A percentile compares a stretch with the other conserved stretches of the same genome.
Evolutionary conservation across 2,797 vertebrate genomes (phyloP).

Genomic region (Threskiornis aethiopicus): DNA sequence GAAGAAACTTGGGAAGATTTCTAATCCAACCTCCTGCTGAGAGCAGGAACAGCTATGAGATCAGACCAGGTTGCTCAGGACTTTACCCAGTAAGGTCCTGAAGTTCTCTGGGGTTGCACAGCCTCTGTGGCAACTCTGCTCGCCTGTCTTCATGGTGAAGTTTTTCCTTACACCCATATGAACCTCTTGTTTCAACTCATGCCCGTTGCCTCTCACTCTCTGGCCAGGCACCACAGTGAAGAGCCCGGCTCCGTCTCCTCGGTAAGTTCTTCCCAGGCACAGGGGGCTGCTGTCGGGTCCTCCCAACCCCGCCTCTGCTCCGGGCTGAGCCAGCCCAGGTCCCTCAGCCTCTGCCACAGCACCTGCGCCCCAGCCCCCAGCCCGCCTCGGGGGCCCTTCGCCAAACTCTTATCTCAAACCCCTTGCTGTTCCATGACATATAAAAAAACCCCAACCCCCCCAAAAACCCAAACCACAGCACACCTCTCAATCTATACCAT

Average conservation of each 20-base stretch:
- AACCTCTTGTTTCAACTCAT: background rate
- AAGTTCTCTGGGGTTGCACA: background rate
- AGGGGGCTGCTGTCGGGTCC: background rate
- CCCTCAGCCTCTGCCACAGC: background rate
- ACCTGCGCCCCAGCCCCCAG: rapidly evolving
- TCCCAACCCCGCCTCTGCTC: background rate
- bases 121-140: background rate
- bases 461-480: background rate
- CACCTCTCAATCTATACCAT: background rate
- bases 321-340: background rate
- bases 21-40: background rate
- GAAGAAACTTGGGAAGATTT: background rate
- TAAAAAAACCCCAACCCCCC: rapidly evolving
- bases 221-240: rapidly evolving
- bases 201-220: background rate
- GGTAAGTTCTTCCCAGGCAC: background rate
- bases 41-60: background rate
- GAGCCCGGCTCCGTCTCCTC: background rate
- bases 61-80: background rate
- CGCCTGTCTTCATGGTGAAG: rapidly evolving
- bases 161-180: background rate
- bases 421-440: background rate
- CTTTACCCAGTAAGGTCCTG: background rate
- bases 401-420: background rate
- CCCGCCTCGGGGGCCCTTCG: rapidly evolving